A percentile compares a stretch with the other conserved stretches of the same genome.
Conservation (phyloP, 2,797 vertebrate genomes). For the Chaetophractus vellerosus region DNA sequence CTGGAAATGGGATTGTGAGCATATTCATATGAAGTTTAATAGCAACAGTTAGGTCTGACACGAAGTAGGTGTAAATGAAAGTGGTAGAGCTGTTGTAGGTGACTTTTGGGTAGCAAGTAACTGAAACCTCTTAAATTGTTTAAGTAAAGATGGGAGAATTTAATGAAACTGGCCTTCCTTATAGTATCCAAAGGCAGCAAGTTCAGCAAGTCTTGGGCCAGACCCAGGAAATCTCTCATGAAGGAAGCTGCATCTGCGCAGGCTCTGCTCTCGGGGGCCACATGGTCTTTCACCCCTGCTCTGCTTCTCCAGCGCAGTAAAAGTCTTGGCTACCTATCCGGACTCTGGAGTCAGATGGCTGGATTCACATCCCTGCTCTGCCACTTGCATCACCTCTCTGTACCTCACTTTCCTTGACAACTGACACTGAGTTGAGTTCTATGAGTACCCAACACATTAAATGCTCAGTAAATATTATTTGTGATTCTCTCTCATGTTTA, state of each 20-base stretch:
- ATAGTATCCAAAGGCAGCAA: neutral
- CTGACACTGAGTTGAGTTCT: neutral
- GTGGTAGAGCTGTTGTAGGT: neutral
- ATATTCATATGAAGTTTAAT: neutral
- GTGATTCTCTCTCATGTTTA: neutral
- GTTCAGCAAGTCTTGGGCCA: neutral
- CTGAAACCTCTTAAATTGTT: neutral
- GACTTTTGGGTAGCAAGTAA: neutral
- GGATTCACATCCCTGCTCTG: neutral
- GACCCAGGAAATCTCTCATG: neutral
- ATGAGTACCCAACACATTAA: neutral
- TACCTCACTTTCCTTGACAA: neutral
- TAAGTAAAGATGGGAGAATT: neutral
- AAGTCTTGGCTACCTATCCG: neutral
- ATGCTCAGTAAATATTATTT: neutral
- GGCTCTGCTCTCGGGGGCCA: neutral
- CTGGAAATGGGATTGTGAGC: neutral
- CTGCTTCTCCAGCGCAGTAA: neutral
- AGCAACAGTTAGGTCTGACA: neutral
- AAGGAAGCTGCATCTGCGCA: neutral
- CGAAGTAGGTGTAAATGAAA: neutral
- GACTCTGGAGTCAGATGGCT: neutral
- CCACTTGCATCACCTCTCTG: neutral
- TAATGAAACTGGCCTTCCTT: neutral
- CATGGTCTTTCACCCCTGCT: accelerated